A percentile compares a stretch with the other conserved stretches of the same genome.
Conservation (phyloP, 1,140 invertebrate genomes). For the Hypsibius dujardini region DNA sequence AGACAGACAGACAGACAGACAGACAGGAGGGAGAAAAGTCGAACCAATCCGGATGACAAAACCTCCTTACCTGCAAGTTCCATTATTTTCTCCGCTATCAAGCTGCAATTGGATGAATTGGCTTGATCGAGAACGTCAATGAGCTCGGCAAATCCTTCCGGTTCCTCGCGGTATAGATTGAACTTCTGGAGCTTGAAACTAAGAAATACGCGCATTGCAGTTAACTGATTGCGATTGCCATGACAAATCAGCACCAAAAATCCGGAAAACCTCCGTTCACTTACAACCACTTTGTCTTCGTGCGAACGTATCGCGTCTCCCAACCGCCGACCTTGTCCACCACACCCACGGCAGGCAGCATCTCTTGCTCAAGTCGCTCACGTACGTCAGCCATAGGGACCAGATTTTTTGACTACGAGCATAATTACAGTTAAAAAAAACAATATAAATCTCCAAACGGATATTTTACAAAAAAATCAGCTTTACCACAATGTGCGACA, state of each 20-base stretch:
- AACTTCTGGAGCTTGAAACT: slow-evolving; percentile 99
- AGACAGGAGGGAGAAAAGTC: no score
- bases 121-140: slow-evolving; percentile 82
- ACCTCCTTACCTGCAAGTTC: slow-evolving; percentile 50
- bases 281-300: slow-evolving; percentile 16
- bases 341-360: not conserved
- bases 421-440: no score
- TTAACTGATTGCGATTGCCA: no score
- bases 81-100: slow-evolving; percentile 28
- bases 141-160: slow-evolving; percentile 94
- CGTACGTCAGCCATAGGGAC: slow-evolving; percentile 4
- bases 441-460: no score
- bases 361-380: slow-evolving; percentile 8
- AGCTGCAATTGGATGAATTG: slow-evolving; percentile 27
- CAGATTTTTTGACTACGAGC: not conserved
- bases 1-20: no score
- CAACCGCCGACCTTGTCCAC: not conserved
- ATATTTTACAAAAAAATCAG: not conserved
- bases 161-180: slow-evolving; percentile 93
- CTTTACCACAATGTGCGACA: not conserved
- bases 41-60: no score
- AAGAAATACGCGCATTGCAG: slow-evolving; percentile 31
- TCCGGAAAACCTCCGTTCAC: no score
- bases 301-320: slow-evolving; percentile 11
- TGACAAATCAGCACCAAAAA: no score